Conservation (phyloP, 2,113 vertebrate species). For the Antechinus flavipes region DNA sequence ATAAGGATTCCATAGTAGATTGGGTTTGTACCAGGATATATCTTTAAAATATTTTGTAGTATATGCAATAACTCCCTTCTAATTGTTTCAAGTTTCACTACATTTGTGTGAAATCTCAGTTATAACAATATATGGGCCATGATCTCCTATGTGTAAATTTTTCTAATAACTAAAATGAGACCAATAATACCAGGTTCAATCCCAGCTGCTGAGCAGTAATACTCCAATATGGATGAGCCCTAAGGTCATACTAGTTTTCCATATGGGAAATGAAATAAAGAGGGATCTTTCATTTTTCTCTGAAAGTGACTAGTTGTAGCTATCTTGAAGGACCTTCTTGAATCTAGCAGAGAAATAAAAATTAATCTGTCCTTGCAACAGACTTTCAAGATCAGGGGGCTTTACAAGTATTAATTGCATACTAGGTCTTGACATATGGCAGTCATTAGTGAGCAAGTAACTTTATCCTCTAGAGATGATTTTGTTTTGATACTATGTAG, state of each 20-base stretch:
- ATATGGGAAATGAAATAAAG: neutral
- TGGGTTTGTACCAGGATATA: constrained; percentile 1
- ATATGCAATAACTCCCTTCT: neutral
- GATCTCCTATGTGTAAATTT: constrained; percentile 36
- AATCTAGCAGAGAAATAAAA: constrained; percentile 27
- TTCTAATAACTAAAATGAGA: constrained; percentile 38
- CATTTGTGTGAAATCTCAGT: constrained; percentile 5
- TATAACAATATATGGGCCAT: neutral
- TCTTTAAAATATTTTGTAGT: neutral
- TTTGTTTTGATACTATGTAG: constrained; percentile 69
- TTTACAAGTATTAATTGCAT: constrained; percentile 70
- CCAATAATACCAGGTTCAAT: neutral
- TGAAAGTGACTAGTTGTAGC: constrained; percentile 38
- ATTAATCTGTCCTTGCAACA: constrained; percentile 50
- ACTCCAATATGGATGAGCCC: neutral
- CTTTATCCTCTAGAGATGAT: constrained; percentile 65
- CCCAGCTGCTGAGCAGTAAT: neutral
- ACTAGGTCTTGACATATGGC: constrained; percentile 70
- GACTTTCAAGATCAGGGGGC: constrained; percentile 63
- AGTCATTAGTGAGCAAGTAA: constrained; percentile 70
- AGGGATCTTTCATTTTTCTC: constrained; percentile 23
- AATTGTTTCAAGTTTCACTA: neutral
- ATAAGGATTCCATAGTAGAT: neutral
- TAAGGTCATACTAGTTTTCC: constrained; percentile 7
- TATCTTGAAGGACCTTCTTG: constrained; percentile 19